phyloP scores from a whole-genome alignment of 2,797 vertebrate species.

The Xyrichtys novacula region DNA sequence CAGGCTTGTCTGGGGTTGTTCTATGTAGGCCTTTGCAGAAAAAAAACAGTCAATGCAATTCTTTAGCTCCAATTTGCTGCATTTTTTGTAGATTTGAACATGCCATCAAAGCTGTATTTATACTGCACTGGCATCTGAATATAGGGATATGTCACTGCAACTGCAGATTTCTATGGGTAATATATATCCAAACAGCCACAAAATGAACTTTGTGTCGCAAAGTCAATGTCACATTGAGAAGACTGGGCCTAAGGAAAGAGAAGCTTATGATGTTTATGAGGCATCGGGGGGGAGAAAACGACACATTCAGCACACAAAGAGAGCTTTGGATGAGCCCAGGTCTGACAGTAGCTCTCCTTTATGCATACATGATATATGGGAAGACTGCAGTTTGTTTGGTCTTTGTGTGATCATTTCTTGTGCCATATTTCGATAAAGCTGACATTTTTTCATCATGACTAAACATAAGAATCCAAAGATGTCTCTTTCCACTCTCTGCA shows the following conservation, averaged over 20 bases:
- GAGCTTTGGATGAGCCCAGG: conserved; percentile 13
- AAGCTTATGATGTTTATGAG: conserved; percentile 59
- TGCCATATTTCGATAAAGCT: conserved; percentile 54
- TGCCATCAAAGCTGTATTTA: background rate
- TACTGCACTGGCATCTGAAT: background rate
- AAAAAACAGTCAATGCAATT: background rate
- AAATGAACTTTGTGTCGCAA: conserved; percentile 46
- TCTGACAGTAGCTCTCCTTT: conserved; percentile 22
- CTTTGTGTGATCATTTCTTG: conserved; percentile 45
- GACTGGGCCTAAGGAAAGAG: conserved; percentile 4
- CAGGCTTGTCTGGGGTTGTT: too few species aligned
- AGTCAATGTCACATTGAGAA: conserved; percentile 59
- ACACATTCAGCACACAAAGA: conserved; percentile 50
- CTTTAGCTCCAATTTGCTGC: background rate
- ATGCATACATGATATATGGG: conserved; percentile 31
- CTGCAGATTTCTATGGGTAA: background rate
- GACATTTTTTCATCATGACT: conserved; percentile 14
- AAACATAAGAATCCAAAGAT: conserved; percentile 7
- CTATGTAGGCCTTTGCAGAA: too few species aligned
- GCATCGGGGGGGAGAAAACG: conserved; percentile 49
- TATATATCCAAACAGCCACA: conserved; percentile 16
- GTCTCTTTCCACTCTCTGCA: background rate
- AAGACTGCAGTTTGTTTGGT: conserved; percentile 10
- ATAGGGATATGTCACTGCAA: background rate
- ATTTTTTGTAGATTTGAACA: background rate